Evolutionary conservation across 2,113 vertebrate genomes (phyloP).

Genomic region (Andinoacara biseriatus): DNA sequence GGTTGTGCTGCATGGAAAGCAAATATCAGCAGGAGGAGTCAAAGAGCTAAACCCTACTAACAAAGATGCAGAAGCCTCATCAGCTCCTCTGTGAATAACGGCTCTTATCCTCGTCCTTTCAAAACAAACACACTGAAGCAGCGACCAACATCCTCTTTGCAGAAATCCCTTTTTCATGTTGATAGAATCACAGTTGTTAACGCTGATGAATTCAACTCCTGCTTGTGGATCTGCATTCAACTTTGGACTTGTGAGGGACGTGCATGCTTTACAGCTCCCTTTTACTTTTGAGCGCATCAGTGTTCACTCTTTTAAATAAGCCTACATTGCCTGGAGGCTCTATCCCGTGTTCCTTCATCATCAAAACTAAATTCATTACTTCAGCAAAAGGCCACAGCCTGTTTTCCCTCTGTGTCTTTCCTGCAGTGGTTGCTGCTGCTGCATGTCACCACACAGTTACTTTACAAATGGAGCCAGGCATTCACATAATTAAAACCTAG

Average conservation of each 20-base stretch:
- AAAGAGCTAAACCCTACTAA: slow-evolving; percentile 2
- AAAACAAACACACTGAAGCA: slow-evolving; percentile 38
- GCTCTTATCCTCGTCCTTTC: slow-evolving; percentile 25
- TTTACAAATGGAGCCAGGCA: slow-evolving; percentile 84
- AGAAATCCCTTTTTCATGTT: neutral
- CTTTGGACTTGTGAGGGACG: slow-evolving; percentile 20
- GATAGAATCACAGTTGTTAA: slow-evolving; percentile 31
- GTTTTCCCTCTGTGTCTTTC: slow-evolving; percentile 43
- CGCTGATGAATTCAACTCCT: slow-evolving; percentile 25
- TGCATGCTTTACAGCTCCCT: slow-evolving; percentile 19
- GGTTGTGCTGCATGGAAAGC: neutral
- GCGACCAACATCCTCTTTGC: slow-evolving; percentile 7
- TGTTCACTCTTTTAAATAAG: slow-evolving; percentile 56
- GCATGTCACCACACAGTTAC: slow-evolving; percentile 57
- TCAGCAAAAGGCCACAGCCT: slow-evolving; percentile 67
- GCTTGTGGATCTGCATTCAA: slow-evolving; percentile 14
- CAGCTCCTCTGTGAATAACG: slow-evolving; percentile 23
- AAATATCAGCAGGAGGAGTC: slow-evolving; percentile 23
- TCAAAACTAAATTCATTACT: slow-evolving; percentile 81
- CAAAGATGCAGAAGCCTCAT: slow-evolving; percentile 25
- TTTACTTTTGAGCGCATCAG: slow-evolving; percentile 44
- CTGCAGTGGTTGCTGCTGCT: slow-evolving; percentile 42
- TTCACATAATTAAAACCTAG: slow-evolving; percentile 87
- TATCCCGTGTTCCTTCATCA: slow-evolving; percentile 59
- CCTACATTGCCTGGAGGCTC: slow-evolving; percentile 75